A percentile compares a stretch with the other conserved stretches of the same genome.
Evolutionary conservation across 2,113 vertebrate species (phyloP).

Genomic region (Xiphophorus couchianus): DNA sequence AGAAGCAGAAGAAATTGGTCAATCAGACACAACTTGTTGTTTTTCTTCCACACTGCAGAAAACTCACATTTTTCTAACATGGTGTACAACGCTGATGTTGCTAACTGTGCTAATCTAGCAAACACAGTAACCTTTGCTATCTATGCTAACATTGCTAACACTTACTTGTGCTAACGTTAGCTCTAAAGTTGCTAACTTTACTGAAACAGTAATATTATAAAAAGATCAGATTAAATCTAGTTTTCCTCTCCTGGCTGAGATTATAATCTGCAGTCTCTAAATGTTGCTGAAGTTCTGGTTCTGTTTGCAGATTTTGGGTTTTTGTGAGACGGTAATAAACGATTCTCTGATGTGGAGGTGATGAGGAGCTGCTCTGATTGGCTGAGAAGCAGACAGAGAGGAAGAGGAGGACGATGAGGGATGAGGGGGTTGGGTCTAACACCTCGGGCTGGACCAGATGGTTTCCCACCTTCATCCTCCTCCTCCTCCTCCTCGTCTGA

Average conservation of each 20-base stretch:
- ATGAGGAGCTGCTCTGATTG: not conserved
- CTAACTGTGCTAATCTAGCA: not conserved
- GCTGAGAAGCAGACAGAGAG: constrained; percentile 15
- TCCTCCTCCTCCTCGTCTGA: not conserved
- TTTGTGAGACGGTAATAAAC: not conserved
- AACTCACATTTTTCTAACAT: too few relatives aligned
- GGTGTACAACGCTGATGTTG: not conserved
- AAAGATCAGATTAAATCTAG: not conserved
- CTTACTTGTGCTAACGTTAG: too few relatives aligned
- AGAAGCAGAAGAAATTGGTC: too few relatives aligned
- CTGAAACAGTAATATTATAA: too few relatives aligned
- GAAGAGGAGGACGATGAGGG: constrained; percentile 15
- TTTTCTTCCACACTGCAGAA: too few relatives aligned
- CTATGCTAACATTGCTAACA: not conserved
- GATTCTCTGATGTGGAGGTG: not conserved
- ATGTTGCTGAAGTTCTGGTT: not conserved
- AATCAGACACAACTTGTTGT: too few relatives aligned
- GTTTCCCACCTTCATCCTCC: not conserved
- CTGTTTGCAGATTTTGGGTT: not conserved
- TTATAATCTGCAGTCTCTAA: not conserved
- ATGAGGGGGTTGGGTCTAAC: constrained; percentile 7
- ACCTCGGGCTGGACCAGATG: constrained; percentile 41
- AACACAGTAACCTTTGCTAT: not conserved
- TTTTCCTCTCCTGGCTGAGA: too few relatives aligned
- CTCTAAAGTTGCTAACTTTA: too few relatives aligned